phyloP scores from a whole-genome alignment of 2,113 vertebrate genomes.

The Burhinus oedicnemus region DNA sequence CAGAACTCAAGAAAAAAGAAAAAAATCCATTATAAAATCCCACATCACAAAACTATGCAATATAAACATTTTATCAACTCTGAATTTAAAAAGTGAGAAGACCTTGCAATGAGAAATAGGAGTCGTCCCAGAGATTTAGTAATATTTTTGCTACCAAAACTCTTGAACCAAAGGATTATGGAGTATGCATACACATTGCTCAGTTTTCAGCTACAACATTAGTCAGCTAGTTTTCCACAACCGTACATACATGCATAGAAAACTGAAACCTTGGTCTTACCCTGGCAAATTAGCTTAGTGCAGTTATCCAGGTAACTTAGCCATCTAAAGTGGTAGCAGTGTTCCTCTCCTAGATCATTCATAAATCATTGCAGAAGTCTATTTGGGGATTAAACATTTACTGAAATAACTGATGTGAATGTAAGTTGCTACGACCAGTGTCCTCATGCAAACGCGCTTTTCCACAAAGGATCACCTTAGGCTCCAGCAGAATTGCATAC shows the following conservation, averaged over 20 bases:
- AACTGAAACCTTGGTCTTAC: background rate
- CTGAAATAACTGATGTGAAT: background rate
- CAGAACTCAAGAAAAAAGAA: background rate
- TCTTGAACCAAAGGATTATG: background rate
- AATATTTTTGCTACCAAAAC: background rate
- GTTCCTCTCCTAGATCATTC: background rate
- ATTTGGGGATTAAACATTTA: background rate
- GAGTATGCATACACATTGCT: background rate
- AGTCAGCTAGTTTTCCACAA: background rate
- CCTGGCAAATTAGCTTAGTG: background rate
- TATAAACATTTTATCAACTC: background rate
- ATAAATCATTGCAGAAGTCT: conserved; percentile 5
- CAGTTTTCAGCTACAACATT: background rate
- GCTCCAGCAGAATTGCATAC: background rate
- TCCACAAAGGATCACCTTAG: background rate
- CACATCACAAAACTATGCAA: background rate
- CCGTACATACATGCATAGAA: background rate
- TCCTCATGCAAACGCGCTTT: background rate
- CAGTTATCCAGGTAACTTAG: background rate
- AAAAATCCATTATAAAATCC: background rate
- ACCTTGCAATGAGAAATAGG: background rate
- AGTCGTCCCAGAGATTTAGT: background rate
- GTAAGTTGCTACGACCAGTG: background rate
- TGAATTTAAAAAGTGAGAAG: background rate
- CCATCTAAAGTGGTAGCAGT: background rate